Evolutionary conservation across 2,797 vertebrate genomes (phyloP), one percentile per base, ranked within the genome.

Genomic region (Miopithecus talapoin): DNA sequence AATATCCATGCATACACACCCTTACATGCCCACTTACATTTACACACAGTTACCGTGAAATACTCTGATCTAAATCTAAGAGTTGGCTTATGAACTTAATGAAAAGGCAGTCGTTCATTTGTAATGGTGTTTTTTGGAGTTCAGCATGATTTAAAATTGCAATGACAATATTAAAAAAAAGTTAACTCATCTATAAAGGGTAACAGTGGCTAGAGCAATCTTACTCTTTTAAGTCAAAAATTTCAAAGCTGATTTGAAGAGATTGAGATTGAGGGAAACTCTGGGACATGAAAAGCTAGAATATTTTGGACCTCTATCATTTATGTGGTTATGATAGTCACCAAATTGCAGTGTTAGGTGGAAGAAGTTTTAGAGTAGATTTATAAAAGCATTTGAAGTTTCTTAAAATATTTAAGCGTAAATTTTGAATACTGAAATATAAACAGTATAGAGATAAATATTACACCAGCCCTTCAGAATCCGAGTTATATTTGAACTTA

Each of bases 191-290:
- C 70, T 78, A 1, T 53, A 43, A 64, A 85, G 26, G 53, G 30
- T 96, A n/a, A 70, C 46, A 57, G 9, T 79, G 59, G 57, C 57
- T 79, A 96, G 46, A 95, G 64, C 28, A 94, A 94, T 26, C 12
- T 55, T 89, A 19, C 4, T 81, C 48, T 91, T 95, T 94, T 68
- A 85, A 78, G 92, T 95, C 4, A 96, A 55, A 91, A 88, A 76
- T 93, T 84, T 94, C 61, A 97, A 97, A 97, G 86, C 4, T 89
- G 57, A 36, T 92, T 97, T 96, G 76, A 96, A 93, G 86, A 96
- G 72, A 83, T 7, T 70, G 94, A 95, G 33, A 68, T 5, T 64
- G 81, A 93, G 48, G 57, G 64, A 78, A 87, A 91, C 28, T 21
- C 11, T 17, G 81, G n/a, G 39, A 68, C 33, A 83, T 95, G 75